These are phyloP conservation scores for Cylloceria caligata DNA, from an alignment of 2,888 invertebrate genomes.

Conservation along the genomic window DNA sequence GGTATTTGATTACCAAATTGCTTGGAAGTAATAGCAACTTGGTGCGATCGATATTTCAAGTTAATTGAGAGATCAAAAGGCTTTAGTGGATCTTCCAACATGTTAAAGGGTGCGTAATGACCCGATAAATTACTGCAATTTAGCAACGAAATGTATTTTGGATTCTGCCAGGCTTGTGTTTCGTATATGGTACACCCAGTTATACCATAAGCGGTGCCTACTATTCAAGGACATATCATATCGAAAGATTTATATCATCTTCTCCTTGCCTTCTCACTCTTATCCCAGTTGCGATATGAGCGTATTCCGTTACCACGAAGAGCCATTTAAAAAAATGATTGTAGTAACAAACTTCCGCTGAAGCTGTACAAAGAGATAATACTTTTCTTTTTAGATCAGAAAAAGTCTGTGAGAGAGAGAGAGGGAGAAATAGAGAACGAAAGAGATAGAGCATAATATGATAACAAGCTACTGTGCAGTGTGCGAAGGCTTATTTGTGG, in stretches of 20 bases:
- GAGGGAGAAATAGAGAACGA: no score
- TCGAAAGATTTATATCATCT: not conserved
- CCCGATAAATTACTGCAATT: conserved; percentile 48
- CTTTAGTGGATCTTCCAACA: conserved; percentile 26
- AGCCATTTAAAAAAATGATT: no score
- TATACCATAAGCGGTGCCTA: not conserved
- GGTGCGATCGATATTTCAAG: conserved; percentile 24
- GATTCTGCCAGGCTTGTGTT: conserved; percentile 1
- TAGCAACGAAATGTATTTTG: conserved; percentile 36
- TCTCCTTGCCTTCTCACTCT: no score
- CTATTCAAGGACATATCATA: conserved; percentile 31
- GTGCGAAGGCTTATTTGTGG: no score
- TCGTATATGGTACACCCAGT: not conserved
- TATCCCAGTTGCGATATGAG: no score
- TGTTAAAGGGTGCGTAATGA: conserved; percentile 47
- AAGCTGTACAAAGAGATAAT: no score
- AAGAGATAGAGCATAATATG: no score
- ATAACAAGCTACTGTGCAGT: no score
- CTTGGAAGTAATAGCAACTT: not conserved
- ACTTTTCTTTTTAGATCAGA: no score
- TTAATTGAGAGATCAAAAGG: conserved; percentile 54
- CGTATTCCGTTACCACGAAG: no score
- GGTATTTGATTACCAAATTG: not conserved
- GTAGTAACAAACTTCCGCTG: no score
- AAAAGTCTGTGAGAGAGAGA: no score